Conservation (phyloP, 2,888 invertebrate species). For the Lamellibrachia satsuma region DNA sequence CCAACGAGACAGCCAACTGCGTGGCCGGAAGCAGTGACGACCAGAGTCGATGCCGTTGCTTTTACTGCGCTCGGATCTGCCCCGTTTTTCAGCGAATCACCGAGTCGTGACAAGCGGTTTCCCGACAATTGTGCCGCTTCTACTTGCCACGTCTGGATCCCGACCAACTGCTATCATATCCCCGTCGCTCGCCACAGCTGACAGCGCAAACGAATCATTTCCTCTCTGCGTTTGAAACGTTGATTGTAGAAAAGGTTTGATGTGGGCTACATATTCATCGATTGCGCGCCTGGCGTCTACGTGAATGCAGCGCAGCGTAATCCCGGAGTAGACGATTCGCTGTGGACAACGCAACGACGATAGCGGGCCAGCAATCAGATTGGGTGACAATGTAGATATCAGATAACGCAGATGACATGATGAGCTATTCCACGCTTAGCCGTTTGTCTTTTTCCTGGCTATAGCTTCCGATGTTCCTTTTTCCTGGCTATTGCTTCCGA, state of each 20-base stretch:
- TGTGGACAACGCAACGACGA: neutral
- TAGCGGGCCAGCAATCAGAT: neutral
- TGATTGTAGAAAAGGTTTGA: neutral
- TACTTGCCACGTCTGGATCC: neutral
- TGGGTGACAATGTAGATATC: neutral
- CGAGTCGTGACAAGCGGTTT: neutral
- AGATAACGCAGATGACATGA: neutral
- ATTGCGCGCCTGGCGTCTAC: neutral
- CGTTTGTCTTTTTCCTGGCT: too few relatives aligned
- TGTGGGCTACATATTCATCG: neutral
- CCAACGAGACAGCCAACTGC: neutral
- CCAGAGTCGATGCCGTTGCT: neutral
- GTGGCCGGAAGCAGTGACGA: neutral
- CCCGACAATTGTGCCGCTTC: neutral
- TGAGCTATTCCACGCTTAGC: neutral
- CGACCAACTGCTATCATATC: neutral
- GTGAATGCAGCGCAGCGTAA: neutral
- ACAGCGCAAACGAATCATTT: neutral
- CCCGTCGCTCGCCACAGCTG: neutral
- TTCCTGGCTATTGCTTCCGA: too few relatives aligned
- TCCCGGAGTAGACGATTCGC: slow-evolving; percentile 1
- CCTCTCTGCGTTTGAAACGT: neutral
- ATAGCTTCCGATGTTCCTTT: too few relatives aligned
- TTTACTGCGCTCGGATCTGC: neutral
- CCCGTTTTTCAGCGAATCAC: neutral